Evolutionary conservation across 2,888 invertebrate species (phyloP).

Genomic region (Platycheirus albimanus): DNA sequence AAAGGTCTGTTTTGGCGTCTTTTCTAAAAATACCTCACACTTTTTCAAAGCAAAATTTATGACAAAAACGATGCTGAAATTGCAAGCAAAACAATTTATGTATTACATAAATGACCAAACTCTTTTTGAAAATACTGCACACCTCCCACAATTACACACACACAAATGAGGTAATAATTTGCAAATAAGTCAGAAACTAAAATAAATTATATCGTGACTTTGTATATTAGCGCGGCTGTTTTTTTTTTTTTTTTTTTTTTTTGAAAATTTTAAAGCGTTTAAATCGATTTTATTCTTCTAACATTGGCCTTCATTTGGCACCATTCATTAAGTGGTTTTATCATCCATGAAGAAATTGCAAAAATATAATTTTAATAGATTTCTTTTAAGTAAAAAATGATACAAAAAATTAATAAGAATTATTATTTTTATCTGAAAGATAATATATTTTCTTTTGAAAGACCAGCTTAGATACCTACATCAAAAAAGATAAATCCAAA

Average conservation of each 20-base stretch:
- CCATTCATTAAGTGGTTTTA: conserved; percentile 37
- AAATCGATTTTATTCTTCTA: background rate
- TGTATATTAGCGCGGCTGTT: background rate
- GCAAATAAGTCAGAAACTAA: conserved; percentile 9
- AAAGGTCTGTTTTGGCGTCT: no score
- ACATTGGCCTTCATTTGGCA: conserved; percentile 22
- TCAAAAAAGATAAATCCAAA: no score
- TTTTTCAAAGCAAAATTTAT: no score
- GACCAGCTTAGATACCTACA: no score
- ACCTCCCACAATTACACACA: background rate
- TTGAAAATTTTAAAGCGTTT: background rate
- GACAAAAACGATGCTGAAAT: background rate
- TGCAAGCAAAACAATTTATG: background rate
- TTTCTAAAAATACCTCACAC: no score
- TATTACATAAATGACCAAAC: conserved; percentile 12
- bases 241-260: background rate
- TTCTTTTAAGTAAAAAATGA: background rate
- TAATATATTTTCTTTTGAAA: background rate
- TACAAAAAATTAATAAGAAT: background rate
- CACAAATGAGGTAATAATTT: conserved; percentile 12
- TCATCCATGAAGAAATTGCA: conserved; percentile 34
- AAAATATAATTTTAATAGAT: conserved; percentile 4
- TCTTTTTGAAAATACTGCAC: conserved; percentile 10
- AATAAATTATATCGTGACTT: conserved; percentile 29
- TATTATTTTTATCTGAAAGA: background rate